Evolutionary conservation across 2,113 vertebrate genomes (phyloP), one percentile per base, ranked within the genome.

Genomic region (Etia nguti): DNA sequence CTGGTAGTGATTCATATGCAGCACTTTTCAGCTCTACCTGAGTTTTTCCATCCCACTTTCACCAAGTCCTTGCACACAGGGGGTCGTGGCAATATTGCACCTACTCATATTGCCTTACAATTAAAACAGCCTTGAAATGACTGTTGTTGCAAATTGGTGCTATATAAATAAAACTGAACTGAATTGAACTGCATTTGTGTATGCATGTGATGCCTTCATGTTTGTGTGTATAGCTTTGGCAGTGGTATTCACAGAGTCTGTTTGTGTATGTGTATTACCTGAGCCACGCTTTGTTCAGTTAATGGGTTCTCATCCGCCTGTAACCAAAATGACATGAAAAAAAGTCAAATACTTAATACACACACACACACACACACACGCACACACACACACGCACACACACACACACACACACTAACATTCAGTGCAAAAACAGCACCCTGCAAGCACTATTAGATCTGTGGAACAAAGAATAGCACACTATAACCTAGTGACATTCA

Each of bases 241-340:
- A 48, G 13, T 36, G 20, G 6, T 52, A 46, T 31, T 20, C 46
- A 16, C 29, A 15, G 22, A 20, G 38, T 88, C 70, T 87, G 38
- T 83, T 26, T 86, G 54, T 79, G 18, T 59, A n/a, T n/a, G 50
- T 80, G 62, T 46, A 38, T 82, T 96, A 98, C 97, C 97, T 97
- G 97, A 59, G 97, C 92, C 83, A 97, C 90, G 6, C 97, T 97
- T 87, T 97, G 97, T 85, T 98, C 95, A 3, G 96, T 96, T 87
- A 98, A 86, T 56, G 97, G 82, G 82, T 88, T 95, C 29, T 97
- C 97, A 59, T 97, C 97, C 10, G 86, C 95, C 97, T 97, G 95
- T 7, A 90, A 91, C 52, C 20, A 93, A 84, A 90, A 89, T 4
- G 16, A 20, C 18, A 70, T 77, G 43, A 82, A 79, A 11, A 77